Evolutionary conservation across 2,888 invertebrate genomes (phyloP), one percentile per base, ranked within the genome.

Genomic region (Sipha maydis): DNA sequence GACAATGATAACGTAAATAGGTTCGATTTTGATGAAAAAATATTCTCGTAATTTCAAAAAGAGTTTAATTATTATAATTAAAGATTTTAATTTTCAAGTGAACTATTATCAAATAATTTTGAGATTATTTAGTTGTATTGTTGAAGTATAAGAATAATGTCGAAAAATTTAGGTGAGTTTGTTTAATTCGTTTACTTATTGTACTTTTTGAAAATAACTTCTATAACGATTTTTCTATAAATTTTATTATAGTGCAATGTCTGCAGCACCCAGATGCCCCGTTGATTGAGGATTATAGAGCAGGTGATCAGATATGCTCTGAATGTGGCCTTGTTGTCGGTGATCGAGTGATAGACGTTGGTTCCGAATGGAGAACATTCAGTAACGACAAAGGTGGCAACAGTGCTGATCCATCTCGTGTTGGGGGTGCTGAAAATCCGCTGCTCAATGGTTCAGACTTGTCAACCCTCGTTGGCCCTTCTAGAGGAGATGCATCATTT

Each of bases 271-370:
- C 99, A 90, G 98, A 98, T 92, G 97, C 98, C 28, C 95, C 96
- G 80, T 94, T 99, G 84, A 97, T 99, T 91, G 99, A 99, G 92
- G 99, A 99, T 92, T 90, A 90, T 92, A 94, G 99, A 91, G 98
- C 98, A 90, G 99, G 99, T 67, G 99, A 99, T 93, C 97, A 98
- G 94, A 98, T 99, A 91, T 99, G 99, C 92, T 97, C 99, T 54
- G 98, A 98, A 93, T 99, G 99, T 93, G 99, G 99, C n/a, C 94
- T 99, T 89, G 99, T 99, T 83, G 99, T 99, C 41, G 99, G 99
- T 25, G 99, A 99, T 93, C 95, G 98, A 92, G 98, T 99, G 1
- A 98, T 99, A 90, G 99, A 99, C 93, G 99, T 99, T n/a, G 99
- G 99, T 67, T 99, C 99, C 7, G 99, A 99, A 93, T 99, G 99